Evolutionary conservation across 2,797 vertebrate genomes (phyloP).

Genomic region (Ambastaia sidthimunki): DNA sequence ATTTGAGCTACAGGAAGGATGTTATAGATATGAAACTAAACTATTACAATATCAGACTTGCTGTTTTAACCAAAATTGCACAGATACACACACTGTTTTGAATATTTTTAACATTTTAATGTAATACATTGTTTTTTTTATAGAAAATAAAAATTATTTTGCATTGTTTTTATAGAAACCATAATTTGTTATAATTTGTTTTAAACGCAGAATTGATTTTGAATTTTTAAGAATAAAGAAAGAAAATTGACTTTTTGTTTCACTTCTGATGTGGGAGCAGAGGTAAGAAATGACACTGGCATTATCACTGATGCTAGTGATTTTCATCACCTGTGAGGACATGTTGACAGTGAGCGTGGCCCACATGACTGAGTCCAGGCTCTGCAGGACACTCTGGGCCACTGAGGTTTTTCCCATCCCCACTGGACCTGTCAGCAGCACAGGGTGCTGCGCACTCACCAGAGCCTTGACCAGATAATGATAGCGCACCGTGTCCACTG

Average conservation of each 20-base stretch:
- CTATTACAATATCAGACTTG: conserved; percentile 17
- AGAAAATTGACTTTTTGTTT: background rate
- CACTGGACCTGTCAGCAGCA: conserved; percentile 86
- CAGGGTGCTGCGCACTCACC: conserved; percentile 77
- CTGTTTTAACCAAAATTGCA: conserved; percentile 7
- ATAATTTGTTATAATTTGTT: no score
- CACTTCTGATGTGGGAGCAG: no score
- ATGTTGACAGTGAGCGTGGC: conserved; percentile 84
- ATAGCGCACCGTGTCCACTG: conserved; percentile 87
- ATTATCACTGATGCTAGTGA: background rate
- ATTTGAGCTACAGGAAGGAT: no score
- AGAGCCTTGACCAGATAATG: conserved; percentile 83
- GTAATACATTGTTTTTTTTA: no score
- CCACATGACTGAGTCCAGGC: conserved; percentile 81
- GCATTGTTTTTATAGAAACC: no score
- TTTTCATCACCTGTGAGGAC: conserved; percentile 85
- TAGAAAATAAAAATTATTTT: no score
- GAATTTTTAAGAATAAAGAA: no score
- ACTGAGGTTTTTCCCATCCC: conserved; percentile 91
- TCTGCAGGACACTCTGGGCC: conserved; percentile 83
- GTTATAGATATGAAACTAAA: conserved; percentile 44
- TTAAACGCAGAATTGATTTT: no score
- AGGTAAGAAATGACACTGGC: no score
- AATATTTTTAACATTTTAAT: no score
- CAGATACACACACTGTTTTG: conserved; percentile 8